Percentiles rank a stretch among this genome's conserved stretches.
Conservation (phyloP, 92 coral and sea anemone species). For the Palythoa heliodiscus region DNA sequence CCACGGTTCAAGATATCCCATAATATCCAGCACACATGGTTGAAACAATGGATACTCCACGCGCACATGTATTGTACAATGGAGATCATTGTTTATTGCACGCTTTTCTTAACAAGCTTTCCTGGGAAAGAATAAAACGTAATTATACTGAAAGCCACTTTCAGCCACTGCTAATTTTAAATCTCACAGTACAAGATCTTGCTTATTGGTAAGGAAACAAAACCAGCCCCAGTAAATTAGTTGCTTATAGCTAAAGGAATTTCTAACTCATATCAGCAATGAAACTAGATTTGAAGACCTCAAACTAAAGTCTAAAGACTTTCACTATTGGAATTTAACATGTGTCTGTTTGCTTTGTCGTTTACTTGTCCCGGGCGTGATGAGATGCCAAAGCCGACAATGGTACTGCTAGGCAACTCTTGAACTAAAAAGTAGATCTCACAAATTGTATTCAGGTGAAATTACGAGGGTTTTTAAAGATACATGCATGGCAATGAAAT, state of each 20-base stretch:
- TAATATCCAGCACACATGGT: slow-evolving; percentile 76
- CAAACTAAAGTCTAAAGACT: not conserved
- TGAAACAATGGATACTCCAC: slow-evolving; percentile 53
- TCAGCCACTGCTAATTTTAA: slow-evolving; percentile 15
- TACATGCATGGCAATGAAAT: too few species aligned
- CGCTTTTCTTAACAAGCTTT: slow-evolving; percentile 45
- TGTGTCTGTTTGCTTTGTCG: not conserved
- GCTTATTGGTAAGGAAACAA: not conserved
- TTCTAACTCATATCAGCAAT: not conserved
- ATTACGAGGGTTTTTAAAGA: too few species aligned
- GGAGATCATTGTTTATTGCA: slow-evolving; percentile 8
- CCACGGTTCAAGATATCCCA: slow-evolving; percentile 72
- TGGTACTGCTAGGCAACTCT: slow-evolving; percentile 34
- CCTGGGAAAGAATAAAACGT: not conserved
- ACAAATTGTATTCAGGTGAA: too few species aligned
- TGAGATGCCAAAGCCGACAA: slow-evolving; percentile 12
- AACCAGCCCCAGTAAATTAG: not conserved
- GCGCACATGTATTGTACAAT: slow-evolving; percentile 65
- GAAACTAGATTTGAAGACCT: not conserved
- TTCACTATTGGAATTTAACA: slow-evolving; percentile 35
- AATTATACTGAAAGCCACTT: slow-evolving; percentile 35
- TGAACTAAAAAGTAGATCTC: too few species aligned
- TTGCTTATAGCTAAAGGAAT: not conserved
- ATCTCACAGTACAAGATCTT: not conserved
- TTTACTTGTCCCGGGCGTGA: slow-evolving; percentile 10